Evolutionary conservation across 2,888 invertebrate species (phyloP), one percentile per base, ranked within the genome.

Genomic region (Drosophila vallismaia): DNA sequence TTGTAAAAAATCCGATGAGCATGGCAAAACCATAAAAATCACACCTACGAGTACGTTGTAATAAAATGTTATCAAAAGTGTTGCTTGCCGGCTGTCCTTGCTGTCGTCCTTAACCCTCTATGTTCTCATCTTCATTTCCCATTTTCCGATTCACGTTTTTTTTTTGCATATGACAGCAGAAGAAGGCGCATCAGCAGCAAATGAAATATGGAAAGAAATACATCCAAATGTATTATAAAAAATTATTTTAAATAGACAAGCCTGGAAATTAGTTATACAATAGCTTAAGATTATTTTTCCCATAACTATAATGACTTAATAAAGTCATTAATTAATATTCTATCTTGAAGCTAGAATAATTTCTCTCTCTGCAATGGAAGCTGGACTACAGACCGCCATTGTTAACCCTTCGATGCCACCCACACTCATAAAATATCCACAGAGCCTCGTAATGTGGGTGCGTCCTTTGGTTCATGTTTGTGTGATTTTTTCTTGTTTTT

Each of bases 21-120:
- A 88, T 75, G 76, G 88, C 77, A 88, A 83, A 88, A 81, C 77
- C 89, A 82, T 89, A 88, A 89, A 88, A 89, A 89, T 88, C 89
- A 88, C 88, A 88, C 88, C 88, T 88, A 80, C 88, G 79, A 79
- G 74, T 79, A 76, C 88, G 75, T 76, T 85, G 86, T 79, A 88
- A 89, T 88, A 88, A 89, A 88, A 88, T 80, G 82, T 88, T 84
- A 88, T 84, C 88, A 86, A 84, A 88, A 86, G 84, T 88, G 86
- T 87, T 85, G 83, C 83, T 76, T 44, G 86, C 70, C 60, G 67
- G 64, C 64, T 72, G 59, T 63, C 45, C 63, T 52, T 57, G 44
- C 44, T 24, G 44, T 44, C 40, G n/a, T 26, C 62, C 31, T 31
- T 24, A 14, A 19, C 48, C 33, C 49, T 3, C 10, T 8, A 9